These are phyloP conservation scores for Gari tellinella DNA, from an alignment of 2,888 invertebrate species.

Conservation along the genomic window DNA sequence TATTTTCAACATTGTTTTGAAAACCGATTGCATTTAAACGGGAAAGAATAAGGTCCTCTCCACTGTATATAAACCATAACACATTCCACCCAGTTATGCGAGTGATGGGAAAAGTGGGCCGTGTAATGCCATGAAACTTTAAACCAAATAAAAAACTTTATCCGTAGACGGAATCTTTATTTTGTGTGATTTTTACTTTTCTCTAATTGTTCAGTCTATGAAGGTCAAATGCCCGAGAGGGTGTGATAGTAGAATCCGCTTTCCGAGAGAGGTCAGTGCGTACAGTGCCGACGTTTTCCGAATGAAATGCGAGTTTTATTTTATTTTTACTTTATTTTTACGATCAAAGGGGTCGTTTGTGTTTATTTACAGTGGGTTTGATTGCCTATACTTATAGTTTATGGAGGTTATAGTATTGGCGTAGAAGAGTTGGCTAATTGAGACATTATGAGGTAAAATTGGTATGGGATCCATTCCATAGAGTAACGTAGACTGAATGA, in stretches of 20 bases:
- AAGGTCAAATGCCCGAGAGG: too few relatives aligned
- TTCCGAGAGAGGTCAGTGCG: constrained; percentile 28
- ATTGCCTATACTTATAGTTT: constrained; percentile 49
- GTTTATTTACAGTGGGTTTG: constrained; percentile 53
- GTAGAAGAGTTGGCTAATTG: constrained; percentile 50
- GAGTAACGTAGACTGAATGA: too few relatives aligned
- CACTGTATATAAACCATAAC: too few relatives aligned
- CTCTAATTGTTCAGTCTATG: constrained; percentile 30
- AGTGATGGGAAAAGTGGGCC: not conserved
- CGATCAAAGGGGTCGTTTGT: constrained; percentile 29
- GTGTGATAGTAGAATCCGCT: too few relatives aligned
- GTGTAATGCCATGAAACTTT: constrained; percentile 8
- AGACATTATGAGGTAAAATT: constrained; percentile 43
- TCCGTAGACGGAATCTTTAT: constrained; percentile 11
- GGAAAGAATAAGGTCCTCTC: too few relatives aligned
- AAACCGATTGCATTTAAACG: too few relatives aligned
- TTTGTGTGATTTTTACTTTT: constrained; percentile 52
- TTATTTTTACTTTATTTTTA: constrained; percentile 58
- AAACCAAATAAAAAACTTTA: constrained; percentile 31
- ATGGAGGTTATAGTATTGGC: constrained; percentile 39
- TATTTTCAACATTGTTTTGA: too few relatives aligned
- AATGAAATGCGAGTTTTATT: constrained; percentile 51
- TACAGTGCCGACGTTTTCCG: constrained; percentile 19
- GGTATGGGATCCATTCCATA: constrained; percentile 15
- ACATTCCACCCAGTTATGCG: too few relatives aligned